A percentile compares a stretch with the other conserved stretches of the same genome.
phyloP scores from a whole-genome alignment of 2,113 vertebrate genomes.

The Pristiophorus japonicus region DNA sequence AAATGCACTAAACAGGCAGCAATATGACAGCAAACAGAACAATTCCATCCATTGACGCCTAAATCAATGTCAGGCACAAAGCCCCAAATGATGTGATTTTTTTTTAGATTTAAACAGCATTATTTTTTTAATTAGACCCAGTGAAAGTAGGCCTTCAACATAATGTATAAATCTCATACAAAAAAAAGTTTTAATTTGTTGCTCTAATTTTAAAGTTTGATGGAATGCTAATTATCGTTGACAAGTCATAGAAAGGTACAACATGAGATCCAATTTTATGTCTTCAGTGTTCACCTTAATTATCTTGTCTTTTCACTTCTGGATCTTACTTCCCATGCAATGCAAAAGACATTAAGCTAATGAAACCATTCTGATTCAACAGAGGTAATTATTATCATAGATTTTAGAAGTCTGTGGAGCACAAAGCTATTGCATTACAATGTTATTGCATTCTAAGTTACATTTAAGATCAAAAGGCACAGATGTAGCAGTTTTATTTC shows the following conservation, averaged over 20 bases:
- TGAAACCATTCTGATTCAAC: conserved; percentile 5
- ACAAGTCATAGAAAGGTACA: not conserved
- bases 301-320: not conserved
- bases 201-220: not conserved
- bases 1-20: not conserved
- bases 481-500: not conserved
- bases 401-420: not conserved
- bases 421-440: not conserved
- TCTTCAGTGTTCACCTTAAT: conserved; percentile 23
- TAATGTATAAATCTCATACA: not conserved
- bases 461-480: not conserved
- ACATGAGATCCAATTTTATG: conserved; percentile 3
- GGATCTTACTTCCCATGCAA: not conserved
- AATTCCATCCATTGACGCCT: not conserved
- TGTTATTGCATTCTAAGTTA: not conserved
- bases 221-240: conserved; percentile 16
- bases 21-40: not conserved
- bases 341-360: conserved; percentile 22
- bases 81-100: not conserved
- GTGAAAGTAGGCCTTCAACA: not conserved
- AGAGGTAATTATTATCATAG: conserved; percentile 8
- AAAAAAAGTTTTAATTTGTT: conserved; percentile 20
- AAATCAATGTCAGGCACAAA: conserved; percentile 18
- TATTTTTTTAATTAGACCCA: conserved; percentile 25
- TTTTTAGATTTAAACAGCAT: not conserved